Evolutionary conservation across 2,797 vertebrate genomes (phyloP), one percentile per base, ranked within the genome.

Genomic region (Falco rusticolus): DNA sequence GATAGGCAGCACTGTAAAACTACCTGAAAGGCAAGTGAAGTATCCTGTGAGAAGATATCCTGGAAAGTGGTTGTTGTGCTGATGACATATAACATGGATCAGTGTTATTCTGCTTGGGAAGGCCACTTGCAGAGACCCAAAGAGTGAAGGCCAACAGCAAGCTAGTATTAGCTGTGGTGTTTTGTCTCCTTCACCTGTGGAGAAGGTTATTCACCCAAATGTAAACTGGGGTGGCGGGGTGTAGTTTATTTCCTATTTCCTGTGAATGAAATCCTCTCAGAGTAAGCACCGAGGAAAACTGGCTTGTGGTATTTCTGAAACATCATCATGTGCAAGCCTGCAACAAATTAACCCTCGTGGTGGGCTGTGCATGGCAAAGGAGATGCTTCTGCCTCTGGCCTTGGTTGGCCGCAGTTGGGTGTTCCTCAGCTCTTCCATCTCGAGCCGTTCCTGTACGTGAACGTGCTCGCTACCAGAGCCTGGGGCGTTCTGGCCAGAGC

Each of bases 371-470:
- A 1, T 65, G 70, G 63, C 90, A 87, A 28, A 74, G 31, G 7
- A 74, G 59, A 11, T 63, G 61, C 29, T 92, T 66, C 34, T 18
- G 64, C 53, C 41, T 64, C 28, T 60, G 57, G 39, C 37, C 48
- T 87, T 77, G 10, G 2, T 47, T 60, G 66, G n/a, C 24, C 57
- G 61, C 51, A n/a, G 1, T 43, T 0, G 1, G 13, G 15, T n/a
- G 29, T 77, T 94, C 51, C 57, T 83, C 45, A 80, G 61, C 25
- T 54, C 26, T 68, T 93, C 45, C 8, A 10, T 64, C 54, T 59
- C 0, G 0, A 57, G 43, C 65, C 26, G 24, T 54, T 92, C 22
- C 54, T 33, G 15, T 54, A 5, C 1, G 1, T 9, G 65, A 72
- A 83, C 0, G 10, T 37, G 8, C 64, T 88, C 0, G 0, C 10